Evolutionary conservation across 1,140 invertebrate species (phyloP), one percentile per base, ranked within the genome.

Genomic region (Trinorchestia longiramus): DNA sequence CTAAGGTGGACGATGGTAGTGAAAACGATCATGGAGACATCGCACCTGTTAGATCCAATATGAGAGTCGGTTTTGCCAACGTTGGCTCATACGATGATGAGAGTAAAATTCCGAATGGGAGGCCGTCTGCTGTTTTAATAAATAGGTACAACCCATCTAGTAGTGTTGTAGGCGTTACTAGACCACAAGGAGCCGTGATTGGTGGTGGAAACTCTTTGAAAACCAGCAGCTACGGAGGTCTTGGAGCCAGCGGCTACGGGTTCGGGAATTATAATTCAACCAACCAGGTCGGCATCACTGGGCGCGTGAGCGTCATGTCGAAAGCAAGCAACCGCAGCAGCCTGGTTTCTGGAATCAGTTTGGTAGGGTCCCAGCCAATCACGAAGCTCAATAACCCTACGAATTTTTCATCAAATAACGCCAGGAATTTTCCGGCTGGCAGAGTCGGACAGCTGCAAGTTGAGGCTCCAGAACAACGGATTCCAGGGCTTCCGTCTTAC

Each of bases 271-370:
- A 45, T n/a, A 43, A 44, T 45, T 43, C 92, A 11, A 45, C 8
- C 40, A 94, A 94, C 44, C 43, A 43, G 19, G 43, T 45, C 6
- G 92, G 92, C 41, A 43, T 94, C 40, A 94, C 92, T 8, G 92
- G 92, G 17, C 43, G 92, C 4, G 92, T 94, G 8, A 94, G 92
- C 40, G 92, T 94, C 43, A 94, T 94, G 92, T 94, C 92, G 3
- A 94, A 94, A 94, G 92, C 92, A n/a, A 94, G 92, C 44, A 94
- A 44, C 92, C 92, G 92, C 43, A 94, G 92, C 92, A 94, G 92
- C 92, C 40, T 94, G 92, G 44, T 94, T 19, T 94, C 92, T 11
- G 92, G 92, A 47, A n/a, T 94, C 41, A 94, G 92, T 47, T 94
- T 94, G 92, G 44, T 47, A 8, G 92, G 92, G 19, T 94, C 92